Conservation (phyloP, 53 echinoderm and acorn worm genomes). For the Hippasteria phrygiana region DNA sequence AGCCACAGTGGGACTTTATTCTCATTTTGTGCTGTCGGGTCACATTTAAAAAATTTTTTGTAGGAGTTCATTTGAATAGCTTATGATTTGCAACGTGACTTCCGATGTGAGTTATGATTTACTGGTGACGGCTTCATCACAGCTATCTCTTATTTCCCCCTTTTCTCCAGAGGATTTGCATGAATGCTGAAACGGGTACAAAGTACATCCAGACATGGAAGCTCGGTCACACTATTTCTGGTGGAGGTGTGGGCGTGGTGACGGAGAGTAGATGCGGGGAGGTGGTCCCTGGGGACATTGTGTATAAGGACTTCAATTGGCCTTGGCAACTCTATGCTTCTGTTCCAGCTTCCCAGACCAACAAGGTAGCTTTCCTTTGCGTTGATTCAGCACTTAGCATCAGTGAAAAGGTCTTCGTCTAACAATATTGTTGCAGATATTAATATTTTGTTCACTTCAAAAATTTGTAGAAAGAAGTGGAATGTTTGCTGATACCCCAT, state of each 20-base stretch:
- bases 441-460: too few species aligned
- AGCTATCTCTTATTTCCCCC: not conserved
- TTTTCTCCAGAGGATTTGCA: constrained; percentile 63
- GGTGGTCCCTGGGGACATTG: constrained; percentile 66
- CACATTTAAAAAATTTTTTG: too few species aligned
- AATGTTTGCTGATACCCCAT: too few species aligned
- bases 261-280: constrained; percentile 54
- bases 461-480: too few species aligned
- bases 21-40: too few species aligned
- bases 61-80: too few species aligned
- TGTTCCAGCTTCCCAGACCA: constrained; percentile 59
- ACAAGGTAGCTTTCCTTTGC: constrained; percentile 72
- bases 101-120: too few species aligned
- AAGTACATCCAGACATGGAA: constrained; percentile 72
- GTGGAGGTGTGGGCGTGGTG: constrained; percentile 81
- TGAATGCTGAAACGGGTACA: constrained; percentile 74
- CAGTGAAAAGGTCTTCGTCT: too few species aligned
- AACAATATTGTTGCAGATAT: too few species aligned
- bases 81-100: too few species aligned
- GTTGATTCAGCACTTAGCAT: constrained; percentile 75
- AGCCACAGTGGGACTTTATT: too few species aligned
- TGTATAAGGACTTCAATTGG: constrained; percentile 63
- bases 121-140: not conserved
- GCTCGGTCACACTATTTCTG: constrained; percentile 71
- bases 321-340: constrained; percentile 77